phyloP scores from a whole-genome alignment of 2,888 invertebrate genomes.

The Dendrolimus houi region DNA sequence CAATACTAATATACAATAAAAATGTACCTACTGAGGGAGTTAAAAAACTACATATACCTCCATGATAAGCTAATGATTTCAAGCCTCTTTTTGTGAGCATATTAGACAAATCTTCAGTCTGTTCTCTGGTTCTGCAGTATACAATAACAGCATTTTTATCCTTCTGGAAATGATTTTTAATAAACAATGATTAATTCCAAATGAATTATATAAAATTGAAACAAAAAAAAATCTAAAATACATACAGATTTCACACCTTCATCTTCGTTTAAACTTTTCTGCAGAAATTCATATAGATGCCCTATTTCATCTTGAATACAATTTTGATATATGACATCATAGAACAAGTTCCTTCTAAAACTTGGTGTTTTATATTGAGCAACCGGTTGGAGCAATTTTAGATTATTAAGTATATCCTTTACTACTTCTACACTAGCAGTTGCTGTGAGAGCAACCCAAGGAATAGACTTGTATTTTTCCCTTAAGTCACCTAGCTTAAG shows the following conservation, averaged over 20 bases:
- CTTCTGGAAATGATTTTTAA: slow-evolving; percentile 42
- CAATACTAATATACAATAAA: no score
- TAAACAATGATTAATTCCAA: no score
- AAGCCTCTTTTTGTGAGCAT: slow-evolving; percentile 85
- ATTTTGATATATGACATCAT: slow-evolving; percentile 95
- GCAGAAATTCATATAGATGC: slow-evolving; percentile 86
- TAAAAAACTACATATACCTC: slow-evolving; percentile 73
- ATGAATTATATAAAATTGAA: slow-evolving; percentile 1
- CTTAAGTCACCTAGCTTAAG: slow-evolving; percentile 84
- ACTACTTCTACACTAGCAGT: slow-evolving; percentile 90
- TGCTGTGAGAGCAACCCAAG: slow-evolving; percentile 96
- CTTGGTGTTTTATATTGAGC: slow-evolving; percentile 89
- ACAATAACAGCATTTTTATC: slow-evolving; percentile 88
- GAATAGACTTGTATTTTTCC: slow-evolving; percentile 79
- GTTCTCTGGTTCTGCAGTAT: slow-evolving; percentile 95
- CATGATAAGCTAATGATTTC: slow-evolving; percentile 91
- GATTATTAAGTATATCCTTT: slow-evolving; percentile 86
- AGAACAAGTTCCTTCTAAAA: slow-evolving; percentile 94
- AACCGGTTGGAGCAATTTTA: slow-evolving; percentile 81
- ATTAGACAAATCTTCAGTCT: slow-evolving; percentile 89
- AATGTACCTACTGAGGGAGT: no score
- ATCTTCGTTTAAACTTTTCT: slow-evolving; percentile 78
- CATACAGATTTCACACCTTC: slow-evolving; percentile 68
- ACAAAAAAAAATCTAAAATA: slow-evolving; percentile 10
- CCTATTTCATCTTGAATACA: slow-evolving; percentile 86